Evolutionary conservation across 1,140 invertebrate species (phyloP), one percentile per base, ranked within the genome.

Genomic region (Liolophura sinensis): DNA sequence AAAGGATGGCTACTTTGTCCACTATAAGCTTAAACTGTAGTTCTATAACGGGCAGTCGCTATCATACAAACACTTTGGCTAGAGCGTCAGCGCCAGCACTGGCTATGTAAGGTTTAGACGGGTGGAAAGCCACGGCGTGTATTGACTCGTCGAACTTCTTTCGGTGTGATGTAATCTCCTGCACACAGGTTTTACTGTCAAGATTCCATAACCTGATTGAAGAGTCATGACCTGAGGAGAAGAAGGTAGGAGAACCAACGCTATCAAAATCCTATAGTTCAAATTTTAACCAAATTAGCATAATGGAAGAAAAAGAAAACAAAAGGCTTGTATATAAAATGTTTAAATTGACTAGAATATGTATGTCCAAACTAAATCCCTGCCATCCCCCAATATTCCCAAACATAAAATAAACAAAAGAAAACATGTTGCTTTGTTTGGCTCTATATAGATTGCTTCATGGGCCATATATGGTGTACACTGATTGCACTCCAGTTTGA

Each of bases 81-180:
- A 99, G 88, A 68, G 93, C 95, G 88, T 99, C 97, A 68, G 97
- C 97, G 71, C 97, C 97, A 70, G 95, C 96, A 87, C 94, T 97
- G 66, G 97, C 98, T 81, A 99, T 99, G 85, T 95, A 98, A 67
- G 96, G 95, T 86, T 95, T 93, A 72, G 95, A 92, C 76, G 97
- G 96, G 89, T 99, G 97, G 89, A 99, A 99, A 79, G 97, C 96
- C 68, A 99, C 97, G 85, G 98, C 95, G 81, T 98, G 91, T 86
- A 99, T 99, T 80, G 95, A 95, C 87, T 99, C 97, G 85, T 99
- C 97, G 87, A 98, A 98, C 87, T 99, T 99, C 86, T 99, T 99
- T 70, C 97, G 90, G 88, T 99, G 98, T 70, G 96, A 96, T 52
- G 97, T 98, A 79, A 99, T 99, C 86, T 99, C 97, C 87, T 99